Evolutionary conservation across 2,888 invertebrate species (phyloP).

Genomic region (Drosophila pseudotalamancana): DNA sequence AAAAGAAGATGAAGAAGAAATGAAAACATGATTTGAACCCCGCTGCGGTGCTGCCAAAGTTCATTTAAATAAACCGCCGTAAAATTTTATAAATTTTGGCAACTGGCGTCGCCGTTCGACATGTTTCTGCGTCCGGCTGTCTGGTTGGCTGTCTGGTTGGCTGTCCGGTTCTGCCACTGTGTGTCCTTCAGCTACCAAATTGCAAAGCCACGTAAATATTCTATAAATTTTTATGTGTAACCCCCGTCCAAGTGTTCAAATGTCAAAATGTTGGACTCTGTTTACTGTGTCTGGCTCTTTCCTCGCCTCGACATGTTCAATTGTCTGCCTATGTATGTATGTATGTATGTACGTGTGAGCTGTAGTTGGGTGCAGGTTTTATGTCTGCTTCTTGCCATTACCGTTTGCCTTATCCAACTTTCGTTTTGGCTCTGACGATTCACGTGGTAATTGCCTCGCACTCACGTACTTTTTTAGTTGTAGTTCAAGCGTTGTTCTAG

Average conservation of each 20-base stretch:
- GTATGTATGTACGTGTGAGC: constrained; percentile 4
- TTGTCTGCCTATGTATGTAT: constrained; percentile 61
- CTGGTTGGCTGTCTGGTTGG: too few relatives aligned
- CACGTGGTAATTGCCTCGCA: constrained; percentile 56
- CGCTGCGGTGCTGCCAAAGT: constrained; percentile 22
- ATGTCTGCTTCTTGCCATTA: not conserved
- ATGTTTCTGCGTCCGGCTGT: not conserved
- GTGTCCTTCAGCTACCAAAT: constrained; percentile 37
- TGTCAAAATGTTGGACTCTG: not conserved
- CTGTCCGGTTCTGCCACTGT: too few relatives aligned
- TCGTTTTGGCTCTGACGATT: constrained; percentile 39
- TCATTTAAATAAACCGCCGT: constrained; percentile 54
- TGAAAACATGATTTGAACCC: constrained; percentile 5
- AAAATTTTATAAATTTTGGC: constrained; percentile 61
- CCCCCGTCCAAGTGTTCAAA: not conserved
- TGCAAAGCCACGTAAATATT: constrained; percentile 73
- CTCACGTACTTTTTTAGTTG: constrained; percentile 42
- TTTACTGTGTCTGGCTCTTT: constrained; percentile 8
- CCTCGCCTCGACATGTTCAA: constrained; percentile 55
- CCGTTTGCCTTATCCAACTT: constrained; percentile 42
- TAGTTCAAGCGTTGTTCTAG: constrained; percentile 26
- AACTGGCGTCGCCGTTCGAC: constrained; percentile 38
- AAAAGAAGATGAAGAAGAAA: not conserved
- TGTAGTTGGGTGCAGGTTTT: constrained; percentile 34
- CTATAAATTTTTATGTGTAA: constrained; percentile 71